Base-by-base conservation (phyloP, 1,140 invertebrate species). In the Carposina sasakii region DNA sequence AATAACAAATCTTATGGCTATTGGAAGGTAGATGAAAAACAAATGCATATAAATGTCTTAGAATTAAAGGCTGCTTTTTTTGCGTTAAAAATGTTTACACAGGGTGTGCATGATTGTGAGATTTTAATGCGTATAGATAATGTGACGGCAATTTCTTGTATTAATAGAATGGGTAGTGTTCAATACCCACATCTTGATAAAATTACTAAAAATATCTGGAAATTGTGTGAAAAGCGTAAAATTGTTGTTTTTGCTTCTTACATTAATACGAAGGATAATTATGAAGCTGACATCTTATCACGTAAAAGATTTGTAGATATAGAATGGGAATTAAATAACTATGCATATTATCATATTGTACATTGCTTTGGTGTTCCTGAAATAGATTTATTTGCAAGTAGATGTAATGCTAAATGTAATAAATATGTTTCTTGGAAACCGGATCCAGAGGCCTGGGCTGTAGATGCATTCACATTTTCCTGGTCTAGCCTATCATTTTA, bases 91-190 rank as follows among this genome's bases (percentile, higher is more conserved):
- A 16, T 12, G 20, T 46, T 34, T 21, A 31, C 43, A 9, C n/a
- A 22, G 2, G 3, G 34, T 16, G 13, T 34, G 13, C 13, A 9
- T 9, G 15, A 31, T 21, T 33, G 28, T 33, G 17, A 20, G 16
- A 56, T 63, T 19, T 30, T 60, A 13, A 28, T 63, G 10, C 26
- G 57, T 13, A 39, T 63, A n/a, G 57, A 61, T 41, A 58, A 63
- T 20, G 61, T 50, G n/a, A 63, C 57, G 12, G 57, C 60, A 15
- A 58, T 64, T 28, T 39, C 60, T 2, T 62, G 61, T 23, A 48
- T 66, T 3, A 66, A 66, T 46, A 34, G 39, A 46, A 33, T 33
- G 28, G 43, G 43, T 17, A 24, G 43, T 10, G 22, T 46, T 22
- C 30, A 46, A 13, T 17, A 33, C 19, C 20, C 9, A 3, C 28